Base-by-base conservation (phyloP, 2,113 vertebrate species). In the Odontophorus gujanensis region DNA sequence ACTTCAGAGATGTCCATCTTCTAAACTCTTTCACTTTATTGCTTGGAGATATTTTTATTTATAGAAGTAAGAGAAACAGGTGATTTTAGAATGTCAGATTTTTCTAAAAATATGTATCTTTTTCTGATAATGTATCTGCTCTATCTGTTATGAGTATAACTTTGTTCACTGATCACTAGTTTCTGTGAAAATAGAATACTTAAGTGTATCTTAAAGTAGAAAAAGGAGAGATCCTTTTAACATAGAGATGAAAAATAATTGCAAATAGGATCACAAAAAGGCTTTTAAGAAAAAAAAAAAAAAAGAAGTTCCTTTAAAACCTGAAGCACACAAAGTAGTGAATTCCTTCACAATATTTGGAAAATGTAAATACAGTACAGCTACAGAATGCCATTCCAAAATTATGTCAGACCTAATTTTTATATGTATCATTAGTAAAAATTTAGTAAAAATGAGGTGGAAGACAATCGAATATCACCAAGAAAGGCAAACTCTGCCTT, bases 21-120 rank as follows among this genome's bases (percentile, higher is more conserved):
- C 67, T 38, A 75, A 67, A 55, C 6, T 21, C 73, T 93, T 93
- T 80, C 80, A 96, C 93, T 82, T 92, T 87, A 48, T 34, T 67
- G 26, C 32, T 81, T 85, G 68, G 21, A 43, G 40, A 92, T 84
- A 34, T 32, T 45, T 82, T 38, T 32, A 5, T 48, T 80, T 53
- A 43, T 45, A 40, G 12, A 34, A 93, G 18, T 36, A 6, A 78
- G 89, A 95, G 12, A 81, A 92, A 51, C 5, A 17, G 2, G 50
- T 72, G 36, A 81, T 51, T 84, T 91, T 50, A 66, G n/a, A 63
- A 81, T 43, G 13, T 42, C 16, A 81, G 66, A 85, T 68, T 92
- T 73, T 83, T 5, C 10, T 81, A 9, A 94, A 80, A 81, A 84
- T 61, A 53, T 26, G 8, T 28, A 26, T 30, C 26, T 53, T 28